Conservation (phyloP, 2,797 vertebrate genomes). For the Girardinus metallicus region DNA sequence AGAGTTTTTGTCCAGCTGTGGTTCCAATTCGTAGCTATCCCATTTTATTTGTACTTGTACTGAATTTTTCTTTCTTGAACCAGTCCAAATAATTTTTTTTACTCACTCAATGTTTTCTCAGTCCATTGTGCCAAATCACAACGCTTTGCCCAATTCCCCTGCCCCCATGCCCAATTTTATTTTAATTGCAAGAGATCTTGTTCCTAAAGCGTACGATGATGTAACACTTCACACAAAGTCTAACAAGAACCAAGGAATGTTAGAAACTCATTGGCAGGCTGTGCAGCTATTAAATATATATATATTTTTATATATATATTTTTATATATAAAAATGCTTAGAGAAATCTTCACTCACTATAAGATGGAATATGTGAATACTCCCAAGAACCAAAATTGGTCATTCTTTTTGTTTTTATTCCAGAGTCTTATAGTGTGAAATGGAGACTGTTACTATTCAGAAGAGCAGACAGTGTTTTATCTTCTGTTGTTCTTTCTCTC, state of each 20-base stretch:
- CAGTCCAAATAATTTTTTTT: neutral
- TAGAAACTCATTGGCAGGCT: neutral
- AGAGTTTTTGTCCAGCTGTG: neutral
- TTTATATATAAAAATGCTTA: conserved; percentile 3
- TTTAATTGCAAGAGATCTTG: neutral
- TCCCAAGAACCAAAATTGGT: neutral
- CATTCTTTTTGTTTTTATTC: conserved; percentile 35
- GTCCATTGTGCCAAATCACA: neutral
- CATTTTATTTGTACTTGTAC: neutral
- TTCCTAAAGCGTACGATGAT: conserved; percentile 6
- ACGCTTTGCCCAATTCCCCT: neutral
- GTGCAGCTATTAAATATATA: conserved; percentile 11
- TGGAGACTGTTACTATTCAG: conserved; percentile 50
- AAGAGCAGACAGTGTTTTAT: conserved; percentile 53
- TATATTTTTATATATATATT: neutral
- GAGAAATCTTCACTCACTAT: conserved; percentile 2
- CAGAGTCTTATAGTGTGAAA: conserved; percentile 39
- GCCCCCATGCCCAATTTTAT: neutral
- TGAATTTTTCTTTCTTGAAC: neutral
- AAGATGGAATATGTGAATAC: neutral
- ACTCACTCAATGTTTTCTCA: neutral
- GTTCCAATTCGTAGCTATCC: neutral
- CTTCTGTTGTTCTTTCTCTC: conserved; percentile 33
- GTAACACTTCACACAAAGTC: conserved; percentile 15
- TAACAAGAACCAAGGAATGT: conserved; percentile 17